phyloP scores from a whole-genome alignment of 2,113 vertebrate genomes.

The Pseudorasbora parva region DNA sequence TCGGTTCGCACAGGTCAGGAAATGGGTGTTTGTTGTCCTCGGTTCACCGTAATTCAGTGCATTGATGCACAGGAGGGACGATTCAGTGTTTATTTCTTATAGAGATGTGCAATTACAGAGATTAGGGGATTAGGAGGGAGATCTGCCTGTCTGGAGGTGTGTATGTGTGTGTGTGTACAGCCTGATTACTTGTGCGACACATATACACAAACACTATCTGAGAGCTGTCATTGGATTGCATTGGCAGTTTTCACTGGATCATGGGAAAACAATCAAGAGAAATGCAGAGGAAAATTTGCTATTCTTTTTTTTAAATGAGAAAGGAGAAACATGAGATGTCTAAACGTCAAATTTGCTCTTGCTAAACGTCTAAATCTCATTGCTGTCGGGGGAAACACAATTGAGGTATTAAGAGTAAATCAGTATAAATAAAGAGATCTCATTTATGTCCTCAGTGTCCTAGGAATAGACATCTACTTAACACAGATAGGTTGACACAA shows the following conservation, averaged over 20 bases:
- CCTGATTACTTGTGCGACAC: not conserved
- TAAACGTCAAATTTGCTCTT: not conserved
- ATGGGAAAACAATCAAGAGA: not conserved
- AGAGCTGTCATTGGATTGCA: not conserved
- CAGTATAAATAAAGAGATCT: not conserved
- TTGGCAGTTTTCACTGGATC: not conserved
- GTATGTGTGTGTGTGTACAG: not conserved
- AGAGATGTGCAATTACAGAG: constrained; percentile 27
- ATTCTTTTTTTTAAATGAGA: not conserved
- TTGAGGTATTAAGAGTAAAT: not conserved
- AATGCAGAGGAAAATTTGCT: not conserved
- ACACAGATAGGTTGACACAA: not conserved
- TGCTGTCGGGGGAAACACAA: not conserved
- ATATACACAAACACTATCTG: not conserved
- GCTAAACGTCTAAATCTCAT: not conserved
- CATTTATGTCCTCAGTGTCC: not conserved
- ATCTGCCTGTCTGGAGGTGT: constrained; percentile 27
- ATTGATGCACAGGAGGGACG: not conserved
- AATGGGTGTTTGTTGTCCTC: not conserved
- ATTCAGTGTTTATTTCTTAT: constrained; percentile 1
- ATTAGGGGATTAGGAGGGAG: not conserved
- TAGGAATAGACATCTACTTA: not conserved
- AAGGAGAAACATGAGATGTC: not conserved
- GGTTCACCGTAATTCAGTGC: not conserved
- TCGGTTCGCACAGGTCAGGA: not conserved